Evolutionary conservation across 1,140 invertebrate genomes (phyloP).

Genomic region (Hyles euphorbiae): DNA sequence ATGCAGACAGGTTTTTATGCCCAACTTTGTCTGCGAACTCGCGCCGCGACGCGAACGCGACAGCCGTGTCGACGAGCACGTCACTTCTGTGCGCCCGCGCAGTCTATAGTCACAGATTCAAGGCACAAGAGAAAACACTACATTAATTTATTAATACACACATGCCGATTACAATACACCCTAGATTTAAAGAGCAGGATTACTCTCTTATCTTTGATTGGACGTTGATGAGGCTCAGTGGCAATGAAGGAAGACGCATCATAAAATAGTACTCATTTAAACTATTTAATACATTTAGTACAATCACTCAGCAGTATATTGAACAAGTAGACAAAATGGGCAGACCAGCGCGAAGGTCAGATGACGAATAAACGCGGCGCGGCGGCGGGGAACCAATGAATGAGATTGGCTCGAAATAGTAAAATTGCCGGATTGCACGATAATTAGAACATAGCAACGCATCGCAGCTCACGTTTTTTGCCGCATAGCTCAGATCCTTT

Average conservation of each 20-base stretch:
- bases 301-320: not conserved
- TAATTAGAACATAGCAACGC: conserved; percentile 3
- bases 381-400: conserved; percentile 13
- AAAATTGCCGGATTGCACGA: conserved; percentile 9
- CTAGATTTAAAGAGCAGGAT: too few relatives aligned
- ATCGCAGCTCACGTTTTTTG: not conserved
- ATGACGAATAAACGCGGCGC: conserved; percentile 2
- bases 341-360: conserved; percentile 16
- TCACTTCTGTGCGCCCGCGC: conserved; percentile 21
- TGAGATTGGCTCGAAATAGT: conserved; percentile 16
- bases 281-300: too few relatives aligned
- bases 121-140: conserved; percentile 6
- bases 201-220: too few relatives aligned
- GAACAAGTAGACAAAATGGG: conserved; percentile 13
- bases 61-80: conserved; percentile 18
- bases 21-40: conserved; percentile 23
- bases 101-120: conserved; percentile 7
- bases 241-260: too few relatives aligned
- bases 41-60: conserved; percentile 17
- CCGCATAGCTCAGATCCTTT: not conserved
- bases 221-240: too few relatives aligned
- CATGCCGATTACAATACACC: too few relatives aligned
- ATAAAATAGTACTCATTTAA: too few relatives aligned
- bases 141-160: conserved; percentile 1
- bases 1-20: conserved; percentile 30